Base-by-base conservation (phyloP, 2,888 invertebrate species). In the Ichneumon xanthorius region DNA sequence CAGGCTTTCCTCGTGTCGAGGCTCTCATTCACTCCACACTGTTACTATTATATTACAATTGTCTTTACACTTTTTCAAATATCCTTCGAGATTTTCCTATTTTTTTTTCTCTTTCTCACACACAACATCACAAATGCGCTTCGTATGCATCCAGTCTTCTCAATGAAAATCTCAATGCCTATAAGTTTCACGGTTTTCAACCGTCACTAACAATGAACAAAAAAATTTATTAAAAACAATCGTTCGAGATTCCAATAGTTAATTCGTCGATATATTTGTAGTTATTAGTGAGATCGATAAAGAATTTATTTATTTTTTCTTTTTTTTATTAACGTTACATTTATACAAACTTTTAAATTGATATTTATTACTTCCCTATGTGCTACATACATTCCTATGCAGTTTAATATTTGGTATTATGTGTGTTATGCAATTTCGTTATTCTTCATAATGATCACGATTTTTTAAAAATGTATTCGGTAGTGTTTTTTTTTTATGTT, bases 371-470 rank as follows among this genome's bases (percentile, higher is more conserved):
- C 89, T 88, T 89, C 88, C 88, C 88, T 91, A 91, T 88, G 85
- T 81, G 58, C 91, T 92, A 92, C 90, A 88, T 91, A 92, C 89
- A 91, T 90, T 87, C 88, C 90, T 93, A 93, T 90, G 88, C 88
- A 89, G 88, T 89, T 91, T 92, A 93, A 92, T 93, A 93, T 93
- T 93, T 93, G 93, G 93, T 93, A 92, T 92, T 91, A 91, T 88
- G 89, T 83, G 80, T 89, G 89, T 90, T 86, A 86, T 86, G 86
- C 84, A 87, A 84, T 84, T 86, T 84, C 85, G 55, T 85, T 78
- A 84, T 85, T 86, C 80, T 63, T 73, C 79, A 61, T 80, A 79
- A 75, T 83, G 75, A 86, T 83, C n/a, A n/a, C n/a, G n/a, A n/a
- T 82, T 81, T 70, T 77, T 79, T 11, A 22, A 22, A n/a, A n/a